Conservation (phyloP, 1,140 invertebrate genomes). For the Meloidogyne floridensis region DNA sequence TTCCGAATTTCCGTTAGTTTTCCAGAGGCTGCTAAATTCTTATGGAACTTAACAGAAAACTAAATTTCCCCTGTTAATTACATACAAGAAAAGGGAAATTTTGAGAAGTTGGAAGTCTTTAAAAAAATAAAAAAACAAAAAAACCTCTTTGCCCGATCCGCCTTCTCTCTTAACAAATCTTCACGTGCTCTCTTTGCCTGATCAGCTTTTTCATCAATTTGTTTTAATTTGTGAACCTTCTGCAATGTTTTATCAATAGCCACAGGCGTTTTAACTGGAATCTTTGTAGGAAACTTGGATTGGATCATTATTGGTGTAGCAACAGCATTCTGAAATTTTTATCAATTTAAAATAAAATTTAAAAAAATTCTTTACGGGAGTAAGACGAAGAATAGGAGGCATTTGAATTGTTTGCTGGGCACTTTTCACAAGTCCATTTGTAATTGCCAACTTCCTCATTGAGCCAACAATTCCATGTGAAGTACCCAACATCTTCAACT, state of each 20-base stretch:
- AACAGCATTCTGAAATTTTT: not conserved
- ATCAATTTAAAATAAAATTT: no score
- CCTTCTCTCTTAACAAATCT: slow-evolving; percentile 26
- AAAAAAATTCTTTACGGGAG: not conserved
- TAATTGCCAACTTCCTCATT: no score
- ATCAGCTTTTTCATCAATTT: slow-evolving; percentile 21
- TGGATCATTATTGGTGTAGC: not conserved
- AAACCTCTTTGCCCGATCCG: slow-evolving; percentile 24
- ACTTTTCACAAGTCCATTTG: no score
- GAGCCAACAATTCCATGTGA: no score
- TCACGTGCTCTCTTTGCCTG: slow-evolving; percentile 18
- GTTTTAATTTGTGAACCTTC: not conserved
- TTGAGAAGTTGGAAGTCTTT: no score
- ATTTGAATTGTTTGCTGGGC: not conserved
- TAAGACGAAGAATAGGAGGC: not conserved
- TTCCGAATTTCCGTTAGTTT: no score
- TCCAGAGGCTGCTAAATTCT: no score
- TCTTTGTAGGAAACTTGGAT: not conserved
- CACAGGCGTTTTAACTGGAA: not conserved
- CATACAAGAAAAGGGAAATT: no score
- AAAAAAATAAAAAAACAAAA: not conserved
- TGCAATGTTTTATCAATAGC: not conserved
- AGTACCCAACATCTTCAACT: no score
- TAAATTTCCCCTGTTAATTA: no score
- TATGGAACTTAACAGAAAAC: no score